Evolutionary conservation across 2,888 invertebrate genomes (phyloP).

Genomic region (Embidobia sp.): DNA sequence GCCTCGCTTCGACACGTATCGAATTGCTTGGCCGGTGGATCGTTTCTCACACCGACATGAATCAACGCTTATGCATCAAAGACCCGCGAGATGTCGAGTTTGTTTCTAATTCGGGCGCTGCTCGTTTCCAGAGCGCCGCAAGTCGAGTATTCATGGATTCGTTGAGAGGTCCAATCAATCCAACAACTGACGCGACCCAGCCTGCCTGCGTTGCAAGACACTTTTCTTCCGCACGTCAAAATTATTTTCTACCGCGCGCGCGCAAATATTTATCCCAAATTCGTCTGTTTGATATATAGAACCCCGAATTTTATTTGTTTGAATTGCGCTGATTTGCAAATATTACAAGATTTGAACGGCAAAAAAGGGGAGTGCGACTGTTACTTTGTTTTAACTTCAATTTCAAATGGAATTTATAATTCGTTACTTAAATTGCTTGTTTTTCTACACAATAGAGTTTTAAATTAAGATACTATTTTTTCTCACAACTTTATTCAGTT

Average conservation of each 20-base stretch:
- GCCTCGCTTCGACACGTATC: slow-evolving; percentile 51
- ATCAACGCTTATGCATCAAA: slow-evolving; percentile 80
- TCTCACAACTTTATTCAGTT: no score
- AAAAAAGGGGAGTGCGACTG: no score
- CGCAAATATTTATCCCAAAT: slow-evolving; percentile 30
- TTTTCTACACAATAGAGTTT: no score
- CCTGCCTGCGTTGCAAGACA: slow-evolving; percentile 49
- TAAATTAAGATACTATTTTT: no score
- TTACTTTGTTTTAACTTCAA: no score
- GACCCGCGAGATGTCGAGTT: slow-evolving; percentile 75
- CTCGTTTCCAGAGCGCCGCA: slow-evolving; percentile 65
- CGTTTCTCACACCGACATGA: slow-evolving; percentile 76
- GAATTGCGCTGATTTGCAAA: no score
- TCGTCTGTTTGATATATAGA: slow-evolving; percentile 3
- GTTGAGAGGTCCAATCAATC: slow-evolving; percentile 71
- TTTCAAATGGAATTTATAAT: no score
- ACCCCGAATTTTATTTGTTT: no score
- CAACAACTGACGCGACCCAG: slow-evolving; percentile 72
- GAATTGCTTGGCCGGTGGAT: slow-evolving; percentile 64
- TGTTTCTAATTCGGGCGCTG: slow-evolving; percentile 76
- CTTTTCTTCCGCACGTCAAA: slow-evolving; percentile 38
- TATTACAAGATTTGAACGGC: no score
- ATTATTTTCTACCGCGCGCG: slow-evolving; percentile 24
- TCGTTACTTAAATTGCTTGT: no score
- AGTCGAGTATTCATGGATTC: slow-evolving; percentile 72